These are phyloP conservation scores for Onychorhynchus coronatus DNA, from an alignment of 2,113 vertebrate species.

Conservation along the genomic window DNA sequence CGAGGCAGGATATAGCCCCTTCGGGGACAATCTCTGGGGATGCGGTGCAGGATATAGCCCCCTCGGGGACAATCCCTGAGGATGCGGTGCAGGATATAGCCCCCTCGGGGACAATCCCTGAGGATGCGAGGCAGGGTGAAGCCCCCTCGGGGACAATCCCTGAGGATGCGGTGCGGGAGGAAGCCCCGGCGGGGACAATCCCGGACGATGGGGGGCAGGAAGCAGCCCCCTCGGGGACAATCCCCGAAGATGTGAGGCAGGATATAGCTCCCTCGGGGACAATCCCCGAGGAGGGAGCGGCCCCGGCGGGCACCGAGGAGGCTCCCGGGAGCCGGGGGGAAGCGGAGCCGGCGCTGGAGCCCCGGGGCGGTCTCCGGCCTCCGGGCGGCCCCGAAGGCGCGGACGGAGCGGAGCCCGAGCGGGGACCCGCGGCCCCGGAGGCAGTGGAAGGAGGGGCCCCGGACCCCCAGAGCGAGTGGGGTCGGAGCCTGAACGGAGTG, in stretches of 20 bases:
- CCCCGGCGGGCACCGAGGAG: too few relatives aligned
- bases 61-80: neutral
- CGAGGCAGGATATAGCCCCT: neutral
- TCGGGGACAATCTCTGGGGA: too few relatives aligned
- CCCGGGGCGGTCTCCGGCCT: neutral
- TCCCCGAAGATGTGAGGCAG: neutral
- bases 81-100: too few relatives aligned
- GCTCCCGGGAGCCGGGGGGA: neutral
- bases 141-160: fast-evolving
- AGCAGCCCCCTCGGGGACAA: neutral
- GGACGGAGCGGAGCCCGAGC: neutral
- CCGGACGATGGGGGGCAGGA: fast-evolving
- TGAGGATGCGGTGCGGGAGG: neutral
- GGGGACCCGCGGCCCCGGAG: neutral
- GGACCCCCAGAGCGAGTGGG: neutral
- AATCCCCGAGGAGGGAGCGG: neutral
- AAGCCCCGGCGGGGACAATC: neutral
- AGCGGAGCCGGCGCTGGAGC: neutral
- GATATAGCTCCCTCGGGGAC: neutral
- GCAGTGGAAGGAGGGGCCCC: neutral
- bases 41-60: fast-evolving
- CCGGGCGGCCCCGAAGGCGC: neutral
- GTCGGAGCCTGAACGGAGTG: constrained; percentile 26
- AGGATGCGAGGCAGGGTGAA: neutral
- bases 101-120: too few relatives aligned